These are phyloP conservation scores for Chalcis sispes DNA, from an alignment of 2,888 invertebrate species.

Conservation along the genomic window DNA sequence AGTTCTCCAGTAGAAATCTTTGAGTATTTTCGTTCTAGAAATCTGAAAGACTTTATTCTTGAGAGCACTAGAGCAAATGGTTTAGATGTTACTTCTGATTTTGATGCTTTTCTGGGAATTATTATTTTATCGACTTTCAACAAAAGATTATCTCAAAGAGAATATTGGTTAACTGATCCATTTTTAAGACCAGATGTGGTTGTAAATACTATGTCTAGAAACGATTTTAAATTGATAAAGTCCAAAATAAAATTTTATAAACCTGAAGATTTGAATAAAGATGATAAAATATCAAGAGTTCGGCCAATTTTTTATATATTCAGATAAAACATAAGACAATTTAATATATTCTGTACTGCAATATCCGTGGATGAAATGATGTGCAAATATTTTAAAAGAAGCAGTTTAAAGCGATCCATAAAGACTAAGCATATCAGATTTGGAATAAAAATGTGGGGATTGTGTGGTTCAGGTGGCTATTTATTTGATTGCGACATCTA, in stretches of 20 bases:
- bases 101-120: too few species aligned
- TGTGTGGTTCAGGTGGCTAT: slow-evolving; percentile 16
- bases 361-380: slow-evolving; percentile 32
- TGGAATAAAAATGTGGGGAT: slow-evolving; percentile 34
- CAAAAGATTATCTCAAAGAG: too few species aligned
- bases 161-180: slow-evolving; percentile 22
- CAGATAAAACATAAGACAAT: background rate
- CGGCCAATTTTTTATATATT: slow-evolving; percentile 19
- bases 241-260: background rate
- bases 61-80: too few species aligned
- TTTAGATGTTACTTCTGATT: too few species aligned
- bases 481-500: slow-evolving; percentile 2
- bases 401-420: background rate
- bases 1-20: too few species aligned
- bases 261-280: background rate
- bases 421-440: slow-evolving; percentile 20
- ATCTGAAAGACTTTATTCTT: too few species aligned
- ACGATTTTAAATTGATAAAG: slow-evolving; percentile 26
- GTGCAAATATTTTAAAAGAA: slow-evolving; percentile 27
- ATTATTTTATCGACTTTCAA: too few species aligned
- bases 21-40: too few species aligned
- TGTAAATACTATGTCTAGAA: background rate
- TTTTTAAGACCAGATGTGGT: background rate
- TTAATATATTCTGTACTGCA: background rate
- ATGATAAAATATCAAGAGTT: slow-evolving; percentile 10